A percentile compares a stretch with the other conserved stretches of the same genome.
phyloP scores from a whole-genome alignment of 2,113 vertebrate genomes.

The Chinchilla lanigera region DNA sequence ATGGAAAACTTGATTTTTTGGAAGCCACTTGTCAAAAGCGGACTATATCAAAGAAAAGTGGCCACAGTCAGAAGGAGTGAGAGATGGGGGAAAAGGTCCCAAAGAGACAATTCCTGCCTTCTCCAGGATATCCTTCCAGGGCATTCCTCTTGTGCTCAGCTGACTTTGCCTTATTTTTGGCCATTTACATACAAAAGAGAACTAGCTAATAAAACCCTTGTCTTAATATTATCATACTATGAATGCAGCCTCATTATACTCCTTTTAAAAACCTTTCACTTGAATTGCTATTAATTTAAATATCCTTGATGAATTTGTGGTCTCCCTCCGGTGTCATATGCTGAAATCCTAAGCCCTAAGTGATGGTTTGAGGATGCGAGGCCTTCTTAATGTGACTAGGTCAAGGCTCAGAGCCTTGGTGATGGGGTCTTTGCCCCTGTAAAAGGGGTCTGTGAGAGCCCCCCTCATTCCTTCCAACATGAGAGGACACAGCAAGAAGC shows the following conservation, averaged over 20 bases:
- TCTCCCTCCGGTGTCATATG: neutral
- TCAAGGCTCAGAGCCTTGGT: neutral
- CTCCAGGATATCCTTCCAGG: neutral
- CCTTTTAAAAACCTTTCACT: neutral
- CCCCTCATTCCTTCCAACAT: neutral
- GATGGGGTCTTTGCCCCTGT: too few relatives aligned
- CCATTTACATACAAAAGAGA: neutral
- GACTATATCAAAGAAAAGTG: neutral
- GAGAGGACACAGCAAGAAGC: neutral
- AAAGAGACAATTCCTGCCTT: neutral
- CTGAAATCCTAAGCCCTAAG: neutral
- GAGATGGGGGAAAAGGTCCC: neutral
- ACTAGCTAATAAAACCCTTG: neutral
- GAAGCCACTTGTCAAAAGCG: neutral
- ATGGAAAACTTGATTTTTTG: neutral
- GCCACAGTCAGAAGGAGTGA: neutral
- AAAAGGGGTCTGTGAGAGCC: neutral
- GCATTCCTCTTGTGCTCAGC: neutral
- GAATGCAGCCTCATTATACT: neutral
- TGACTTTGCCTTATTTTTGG: neutral
- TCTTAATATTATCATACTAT: neutral
- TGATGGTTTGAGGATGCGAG: neutral
- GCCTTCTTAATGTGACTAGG: neutral
- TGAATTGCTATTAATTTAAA: constrained; percentile 1
- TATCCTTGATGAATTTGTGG: neutral